phyloP scores from a whole-genome alignment of 2,797 vertebrate species.

The Pangasius krempfi region DNA sequence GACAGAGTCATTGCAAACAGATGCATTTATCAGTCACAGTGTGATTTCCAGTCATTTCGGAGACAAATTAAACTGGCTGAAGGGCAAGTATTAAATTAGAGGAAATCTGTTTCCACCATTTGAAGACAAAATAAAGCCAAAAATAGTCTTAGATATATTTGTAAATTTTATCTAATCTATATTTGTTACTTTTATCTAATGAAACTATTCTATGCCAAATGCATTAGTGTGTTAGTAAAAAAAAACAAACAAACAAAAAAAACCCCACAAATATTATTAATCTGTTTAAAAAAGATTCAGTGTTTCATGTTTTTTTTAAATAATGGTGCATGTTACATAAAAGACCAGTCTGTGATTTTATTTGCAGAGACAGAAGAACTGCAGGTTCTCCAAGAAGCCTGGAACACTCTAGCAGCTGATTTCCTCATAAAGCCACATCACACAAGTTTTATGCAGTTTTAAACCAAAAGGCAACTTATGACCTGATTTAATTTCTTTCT shows the following conservation, averaged over 20 bases:
- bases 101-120: neutral
- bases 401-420: neutral
- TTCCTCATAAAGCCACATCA: no score
- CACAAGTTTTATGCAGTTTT: no score
- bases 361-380: neutral
- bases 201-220: neutral
- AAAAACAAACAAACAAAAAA: no score
- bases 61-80: neutral
- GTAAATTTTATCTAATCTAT: neutral
- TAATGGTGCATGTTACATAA: no score
- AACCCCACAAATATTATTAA: neutral
- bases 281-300: no score
- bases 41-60: neutral
- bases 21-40: neutral
- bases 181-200: neutral
- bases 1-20: neutral
- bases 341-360: neutral
- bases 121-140: neutral
- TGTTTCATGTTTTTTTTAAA: no score
- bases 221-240: neutral
- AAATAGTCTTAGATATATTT: neutral
- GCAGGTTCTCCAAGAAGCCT: neutral
- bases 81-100: neutral
- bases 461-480: no score
- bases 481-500: neutral